Percentiles rank a stretch among this genome's conserved stretches.
Conservation (phyloP, 2,113 vertebrate genomes). For the Hypocryptadius cinnamomeus region DNA sequence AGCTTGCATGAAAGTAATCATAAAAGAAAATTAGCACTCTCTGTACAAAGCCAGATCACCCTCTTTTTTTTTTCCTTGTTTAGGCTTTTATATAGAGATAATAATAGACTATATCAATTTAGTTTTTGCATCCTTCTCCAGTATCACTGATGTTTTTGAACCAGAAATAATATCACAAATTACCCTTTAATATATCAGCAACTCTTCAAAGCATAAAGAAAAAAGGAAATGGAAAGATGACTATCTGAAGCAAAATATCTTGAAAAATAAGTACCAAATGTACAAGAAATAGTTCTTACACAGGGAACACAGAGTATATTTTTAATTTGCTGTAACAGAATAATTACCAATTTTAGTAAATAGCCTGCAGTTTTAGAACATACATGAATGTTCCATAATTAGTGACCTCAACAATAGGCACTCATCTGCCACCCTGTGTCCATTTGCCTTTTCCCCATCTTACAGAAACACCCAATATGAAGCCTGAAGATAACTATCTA, state of each 20-base stretch:
- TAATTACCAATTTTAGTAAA: neutral
- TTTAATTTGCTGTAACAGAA: neutral
- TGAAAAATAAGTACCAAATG: neutral
- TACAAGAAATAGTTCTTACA: neutral
- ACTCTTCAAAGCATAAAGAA: neutral
- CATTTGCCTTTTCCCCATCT: neutral
- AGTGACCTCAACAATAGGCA: neutral
- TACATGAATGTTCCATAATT: neutral
- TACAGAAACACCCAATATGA: neutral
- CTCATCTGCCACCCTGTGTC: conserved; percentile 31
- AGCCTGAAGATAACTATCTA: neutral
- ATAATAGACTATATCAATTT: neutral
- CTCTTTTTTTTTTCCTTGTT: neutral
- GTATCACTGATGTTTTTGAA: neutral
- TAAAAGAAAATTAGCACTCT: neutral
- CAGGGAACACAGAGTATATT: neutral
- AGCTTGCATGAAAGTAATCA: neutral
- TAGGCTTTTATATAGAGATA: neutral
- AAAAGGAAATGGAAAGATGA: neutral
- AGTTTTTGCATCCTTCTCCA: neutral
- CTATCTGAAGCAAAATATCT: neutral
- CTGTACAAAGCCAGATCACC: neutral
- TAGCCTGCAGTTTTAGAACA: neutral
- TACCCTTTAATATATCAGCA: neutral
- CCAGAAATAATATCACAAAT: neutral